Conservation (phyloP, 2,888 invertebrate genomes). For the Lithosia quadra region DNA sequence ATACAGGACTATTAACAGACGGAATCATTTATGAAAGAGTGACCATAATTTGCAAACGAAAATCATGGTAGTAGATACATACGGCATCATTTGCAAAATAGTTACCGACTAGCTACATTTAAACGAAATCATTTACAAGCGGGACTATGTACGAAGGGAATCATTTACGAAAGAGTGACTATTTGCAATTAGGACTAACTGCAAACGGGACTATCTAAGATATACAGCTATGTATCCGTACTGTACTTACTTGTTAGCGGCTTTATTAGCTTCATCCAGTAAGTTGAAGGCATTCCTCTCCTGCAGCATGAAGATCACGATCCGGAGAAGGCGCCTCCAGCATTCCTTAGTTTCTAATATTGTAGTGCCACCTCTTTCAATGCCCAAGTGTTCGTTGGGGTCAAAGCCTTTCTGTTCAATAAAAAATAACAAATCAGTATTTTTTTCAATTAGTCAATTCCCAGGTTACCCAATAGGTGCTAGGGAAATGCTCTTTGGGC, state of each 20-base stretch:
- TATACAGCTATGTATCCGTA: neutral
- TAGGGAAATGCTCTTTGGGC: too few species aligned
- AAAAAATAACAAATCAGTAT: conserved; percentile 1
- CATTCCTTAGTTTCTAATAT: conserved; percentile 63
- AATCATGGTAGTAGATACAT: too few species aligned
- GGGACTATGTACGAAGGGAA: too few species aligned
- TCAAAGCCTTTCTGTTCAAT: conserved; percentile 49
- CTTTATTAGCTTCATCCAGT: conserved; percentile 61
- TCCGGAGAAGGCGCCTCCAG: conserved; percentile 64
- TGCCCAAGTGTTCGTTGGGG: conserved; percentile 66
- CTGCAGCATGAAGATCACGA: conserved; percentile 55
- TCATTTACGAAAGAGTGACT: too few species aligned
- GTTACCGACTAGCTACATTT: too few species aligned
- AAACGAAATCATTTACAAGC: too few species aligned
- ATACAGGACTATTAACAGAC: too few species aligned
- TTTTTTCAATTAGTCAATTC: neutral
- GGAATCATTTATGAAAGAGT: too few species aligned
- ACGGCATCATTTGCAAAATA: too few species aligned
- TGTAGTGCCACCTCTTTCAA: conserved; percentile 67
- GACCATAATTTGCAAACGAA: too few species aligned
- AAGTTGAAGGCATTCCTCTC: neutral
- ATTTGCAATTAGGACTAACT: too few species aligned
- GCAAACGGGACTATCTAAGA: too few species aligned
- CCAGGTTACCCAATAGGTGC: neutral
- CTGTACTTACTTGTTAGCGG: conserved; percentile 75